These are phyloP conservation scores for Protosalanx chinensis DNA, from an alignment of 2,797 vertebrate genomes.

Conservation along the genomic window DNA sequence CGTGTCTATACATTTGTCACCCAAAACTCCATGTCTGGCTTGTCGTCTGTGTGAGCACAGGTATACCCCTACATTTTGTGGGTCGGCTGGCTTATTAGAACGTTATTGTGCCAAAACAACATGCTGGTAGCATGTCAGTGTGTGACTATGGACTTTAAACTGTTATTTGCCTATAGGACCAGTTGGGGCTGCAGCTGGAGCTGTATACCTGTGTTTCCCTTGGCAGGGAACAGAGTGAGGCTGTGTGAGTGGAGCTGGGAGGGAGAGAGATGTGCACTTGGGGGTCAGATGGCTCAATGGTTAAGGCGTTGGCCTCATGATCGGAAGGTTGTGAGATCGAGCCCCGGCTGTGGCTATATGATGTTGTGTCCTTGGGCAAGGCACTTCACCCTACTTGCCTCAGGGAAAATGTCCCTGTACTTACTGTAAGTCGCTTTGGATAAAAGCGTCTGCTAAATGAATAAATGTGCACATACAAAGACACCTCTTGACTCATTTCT, in stretches of 20 bases:
- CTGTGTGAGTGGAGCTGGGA: slow-evolving; percentile 46
- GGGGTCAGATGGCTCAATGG: too few species aligned
- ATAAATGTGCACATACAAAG: slow-evolving; percentile 57
- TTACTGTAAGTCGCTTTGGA: too few species aligned
- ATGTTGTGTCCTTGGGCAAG: too few species aligned
- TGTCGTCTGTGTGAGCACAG: slow-evolving; percentile 29
- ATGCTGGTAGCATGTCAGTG: slow-evolving; percentile 38
- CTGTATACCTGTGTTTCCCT: slow-evolving; percentile 34
- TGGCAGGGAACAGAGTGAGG: slow-evolving; percentile 50
- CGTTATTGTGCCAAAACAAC: slow-evolving; percentile 38
- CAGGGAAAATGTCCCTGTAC: too few species aligned
- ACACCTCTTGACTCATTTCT: slow-evolving; percentile 29
- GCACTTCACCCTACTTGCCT: too few species aligned
- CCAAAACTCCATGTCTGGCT: slow-evolving; percentile 39
- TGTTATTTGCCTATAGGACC: background rate
- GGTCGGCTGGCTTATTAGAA: slow-evolving; percentile 30
- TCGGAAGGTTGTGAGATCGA: too few species aligned
- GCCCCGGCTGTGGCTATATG: too few species aligned
- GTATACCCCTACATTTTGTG: slow-evolving; percentile 13
- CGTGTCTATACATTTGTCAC: slow-evolving; percentile 66
- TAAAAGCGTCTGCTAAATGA: too few species aligned
- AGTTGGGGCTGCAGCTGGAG: too few species aligned
- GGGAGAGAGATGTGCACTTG: too few species aligned
- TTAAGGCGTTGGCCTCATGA: too few species aligned
- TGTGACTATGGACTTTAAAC: slow-evolving; percentile 39